phyloP scores from a whole-genome alignment of 2,113 vertebrate species.

The Chaenogobius annularis region DNA sequence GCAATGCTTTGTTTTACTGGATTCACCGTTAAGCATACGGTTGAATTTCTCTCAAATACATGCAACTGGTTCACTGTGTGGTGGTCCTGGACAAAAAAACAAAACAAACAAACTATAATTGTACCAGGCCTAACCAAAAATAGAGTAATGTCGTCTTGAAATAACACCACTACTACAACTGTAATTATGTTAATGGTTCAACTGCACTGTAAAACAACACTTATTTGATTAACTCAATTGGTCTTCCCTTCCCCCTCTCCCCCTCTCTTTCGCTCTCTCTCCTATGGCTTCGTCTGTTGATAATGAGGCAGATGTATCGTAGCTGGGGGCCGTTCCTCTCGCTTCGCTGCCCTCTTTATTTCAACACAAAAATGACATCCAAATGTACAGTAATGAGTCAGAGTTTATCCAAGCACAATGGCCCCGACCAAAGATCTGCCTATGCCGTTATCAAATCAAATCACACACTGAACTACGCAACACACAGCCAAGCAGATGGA shows the following conservation, averaged over 20 bases:
- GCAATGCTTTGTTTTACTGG: too few species aligned
- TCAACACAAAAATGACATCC: neutral
- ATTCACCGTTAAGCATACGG: too few species aligned
- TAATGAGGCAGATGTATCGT: conserved; percentile 11
- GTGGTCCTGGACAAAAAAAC: neutral
- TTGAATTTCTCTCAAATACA: too few species aligned
- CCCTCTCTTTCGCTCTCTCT: neutral
- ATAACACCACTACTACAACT: neutral
- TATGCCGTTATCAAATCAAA: neutral
- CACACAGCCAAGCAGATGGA: neutral
- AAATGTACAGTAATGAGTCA: conserved; percentile 7
- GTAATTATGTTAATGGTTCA: neutral
- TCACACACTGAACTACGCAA: neutral
- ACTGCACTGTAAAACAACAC: neutral
- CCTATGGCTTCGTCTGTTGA: neutral
- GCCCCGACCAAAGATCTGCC: neutral
- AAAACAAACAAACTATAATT: neutral
- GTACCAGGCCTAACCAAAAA: neutral
- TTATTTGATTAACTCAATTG: neutral
- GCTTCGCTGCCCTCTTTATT: conserved; percentile 6
- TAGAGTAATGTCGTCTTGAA: neutral
- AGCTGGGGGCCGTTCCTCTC: conserved; percentile 2
- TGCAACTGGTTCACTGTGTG: neutral
- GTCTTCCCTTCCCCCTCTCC: neutral
- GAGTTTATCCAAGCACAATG: conserved; percentile 1